These are phyloP conservation scores for Drosophila cyrtoloma DNA, from an alignment of 2,888 invertebrate species.

Conservation along the genomic window DNA sequence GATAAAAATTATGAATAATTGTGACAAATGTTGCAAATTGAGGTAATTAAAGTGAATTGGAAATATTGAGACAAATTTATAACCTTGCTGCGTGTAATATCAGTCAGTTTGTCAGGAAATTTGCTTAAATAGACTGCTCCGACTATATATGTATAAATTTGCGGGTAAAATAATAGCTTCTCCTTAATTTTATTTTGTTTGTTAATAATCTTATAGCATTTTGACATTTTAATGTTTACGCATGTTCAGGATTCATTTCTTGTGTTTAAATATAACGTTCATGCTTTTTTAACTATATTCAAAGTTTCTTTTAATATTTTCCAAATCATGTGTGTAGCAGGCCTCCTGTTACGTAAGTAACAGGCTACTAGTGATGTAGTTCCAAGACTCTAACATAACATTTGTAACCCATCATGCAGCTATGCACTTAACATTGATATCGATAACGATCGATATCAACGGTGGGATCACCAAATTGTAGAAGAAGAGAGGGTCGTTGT, in stretches of 20 bases:
- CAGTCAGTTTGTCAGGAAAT: not conserved
- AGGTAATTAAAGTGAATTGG: not conserved
- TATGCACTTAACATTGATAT: no score
- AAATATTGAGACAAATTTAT: not conserved
- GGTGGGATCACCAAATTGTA: no score
- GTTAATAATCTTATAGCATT: not conserved
- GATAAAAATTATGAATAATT: not conserved
- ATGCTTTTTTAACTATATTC: not conserved
- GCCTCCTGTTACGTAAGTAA: no score
- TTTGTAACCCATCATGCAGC: no score
- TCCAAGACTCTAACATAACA: no score
- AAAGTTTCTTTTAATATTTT: not conserved
- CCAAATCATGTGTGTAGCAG: not conserved
- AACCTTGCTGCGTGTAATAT: not conserved
- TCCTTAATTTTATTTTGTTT: not conserved
- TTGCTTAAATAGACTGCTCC: not conserved
- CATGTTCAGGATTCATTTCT: not conserved
- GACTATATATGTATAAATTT: not conserved
- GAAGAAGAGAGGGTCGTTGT: no score
- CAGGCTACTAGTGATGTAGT: no score
- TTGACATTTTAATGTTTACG: not conserved
- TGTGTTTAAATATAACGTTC: not conserved
- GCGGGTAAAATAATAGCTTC: not conserved
- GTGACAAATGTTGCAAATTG: not conserved
- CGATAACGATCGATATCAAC: no score